These are phyloP conservation scores for Malacoraja senta DNA, from an alignment of 2,797 vertebrate genomes.

Conservation along the genomic window DNA sequence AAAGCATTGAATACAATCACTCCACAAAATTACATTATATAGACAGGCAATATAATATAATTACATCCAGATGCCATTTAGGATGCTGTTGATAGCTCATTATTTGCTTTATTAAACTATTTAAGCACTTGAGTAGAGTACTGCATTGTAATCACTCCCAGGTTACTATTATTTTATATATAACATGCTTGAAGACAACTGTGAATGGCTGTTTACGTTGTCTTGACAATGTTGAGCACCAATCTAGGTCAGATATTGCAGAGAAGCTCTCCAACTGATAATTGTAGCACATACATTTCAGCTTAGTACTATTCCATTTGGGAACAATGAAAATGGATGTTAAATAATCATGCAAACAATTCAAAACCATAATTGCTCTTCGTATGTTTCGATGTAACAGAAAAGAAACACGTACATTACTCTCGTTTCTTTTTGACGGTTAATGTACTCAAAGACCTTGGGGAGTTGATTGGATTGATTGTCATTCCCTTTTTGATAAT, in stretches of 20 bases:
- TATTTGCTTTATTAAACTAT: conserved; percentile 18
- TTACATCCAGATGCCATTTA: conserved; percentile 20
- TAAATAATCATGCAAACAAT: background rate
- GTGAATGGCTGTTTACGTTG: background rate
- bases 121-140: background rate
- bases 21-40: background rate
- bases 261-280: background rate
- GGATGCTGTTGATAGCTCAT: background rate
- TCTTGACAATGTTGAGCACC: background rate
- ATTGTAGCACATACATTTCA: background rate
- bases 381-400: background rate
- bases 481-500: background rate
- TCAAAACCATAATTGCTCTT: background rate
- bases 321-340: background rate
- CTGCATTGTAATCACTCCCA: conserved; percentile 12
- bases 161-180: conserved; percentile 7
- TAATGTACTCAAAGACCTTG: background rate
- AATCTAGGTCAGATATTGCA: background rate
- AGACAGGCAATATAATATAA: background rate
- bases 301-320: background rate
- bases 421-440: background rate
- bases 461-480: background rate
- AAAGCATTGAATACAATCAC: background rate
- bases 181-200: background rate
- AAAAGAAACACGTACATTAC: background rate